Percentiles rank a stretch among this genome's conserved stretches.
Conservation (phyloP, 2,888 invertebrate species). For the Ephialtes manifestator region DNA sequence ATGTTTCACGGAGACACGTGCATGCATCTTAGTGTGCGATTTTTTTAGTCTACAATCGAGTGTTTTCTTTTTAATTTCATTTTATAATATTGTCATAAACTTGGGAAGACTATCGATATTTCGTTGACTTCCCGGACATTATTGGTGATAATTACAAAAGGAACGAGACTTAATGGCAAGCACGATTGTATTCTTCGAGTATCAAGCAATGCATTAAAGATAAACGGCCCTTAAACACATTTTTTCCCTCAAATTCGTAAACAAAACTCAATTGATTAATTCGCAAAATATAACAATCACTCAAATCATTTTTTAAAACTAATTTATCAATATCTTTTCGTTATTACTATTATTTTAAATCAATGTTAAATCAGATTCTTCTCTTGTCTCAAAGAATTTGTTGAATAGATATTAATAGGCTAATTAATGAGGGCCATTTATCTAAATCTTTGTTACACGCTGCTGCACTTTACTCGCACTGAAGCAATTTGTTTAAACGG, state of each 20-base stretch:
- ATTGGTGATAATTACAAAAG: neutral
- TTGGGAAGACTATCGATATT: conserved; percentile 15
- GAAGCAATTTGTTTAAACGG: conserved; percentile 17
- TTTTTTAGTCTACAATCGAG: conserved; percentile 30
- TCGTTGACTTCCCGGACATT: neutral
- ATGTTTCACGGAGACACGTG: conserved; percentile 51
- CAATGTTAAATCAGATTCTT: too few relatives aligned
- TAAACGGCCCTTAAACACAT: conserved; percentile 9
- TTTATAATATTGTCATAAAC: neutral
- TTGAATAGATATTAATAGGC: neutral
- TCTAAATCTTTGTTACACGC: conserved; percentile 39
- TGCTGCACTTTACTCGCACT: conserved; percentile 57
- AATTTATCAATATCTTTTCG: too few relatives aligned
- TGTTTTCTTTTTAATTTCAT: neutral
- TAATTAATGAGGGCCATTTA: conserved; percentile 6
- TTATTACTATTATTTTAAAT: too few relatives aligned
- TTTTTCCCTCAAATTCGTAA: neutral
- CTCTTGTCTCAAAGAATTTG: neutral
- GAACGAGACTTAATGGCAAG: conserved; percentile 5
- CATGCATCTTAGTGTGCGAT: conserved; percentile 55
- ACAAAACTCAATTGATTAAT: neutral
- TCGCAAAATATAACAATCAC: too few relatives aligned
- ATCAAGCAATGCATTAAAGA: conserved; percentile 17
- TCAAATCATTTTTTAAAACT: too few relatives aligned
- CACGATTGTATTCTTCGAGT: conserved; percentile 19